These are phyloP conservation scores for Lucilia cuprina DNA, from an alignment of 1,140 invertebrate genomes.

Conservation along the genomic window DNA sequence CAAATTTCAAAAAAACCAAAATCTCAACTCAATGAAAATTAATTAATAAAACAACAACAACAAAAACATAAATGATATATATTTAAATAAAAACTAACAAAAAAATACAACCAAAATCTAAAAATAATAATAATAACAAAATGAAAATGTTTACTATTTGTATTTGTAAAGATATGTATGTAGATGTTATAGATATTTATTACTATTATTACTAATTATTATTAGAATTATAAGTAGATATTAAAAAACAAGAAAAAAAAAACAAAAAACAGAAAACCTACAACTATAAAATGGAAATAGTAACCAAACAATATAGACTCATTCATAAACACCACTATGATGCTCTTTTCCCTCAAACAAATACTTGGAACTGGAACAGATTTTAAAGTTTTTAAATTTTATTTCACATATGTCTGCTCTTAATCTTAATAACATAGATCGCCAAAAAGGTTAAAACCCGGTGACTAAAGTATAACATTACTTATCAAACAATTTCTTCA, in stretches of 20 bases:
- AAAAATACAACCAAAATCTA: not conserved
- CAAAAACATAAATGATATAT: too few species aligned
- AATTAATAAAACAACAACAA: not conserved
- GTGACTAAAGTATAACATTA: too few species aligned
- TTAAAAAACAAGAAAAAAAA: slow-evolving; percentile 1
- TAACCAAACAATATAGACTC: too few species aligned
- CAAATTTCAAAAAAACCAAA: not conserved
- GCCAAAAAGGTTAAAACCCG: too few species aligned
- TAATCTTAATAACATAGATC: too few species aligned
- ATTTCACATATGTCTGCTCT: too few species aligned
- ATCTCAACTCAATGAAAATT: slow-evolving; percentile 20
- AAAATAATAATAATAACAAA: not conserved
- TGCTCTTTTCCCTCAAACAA: too few species aligned
- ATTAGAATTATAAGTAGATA: slow-evolving; percentile 26
- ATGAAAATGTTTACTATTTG: slow-evolving; percentile 28
- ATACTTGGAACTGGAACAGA: too few species aligned
- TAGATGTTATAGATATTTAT: slow-evolving; percentile 34
- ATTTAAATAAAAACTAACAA: not conserved
- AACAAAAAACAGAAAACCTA: not conserved
- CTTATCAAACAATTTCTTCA: too few species aligned
- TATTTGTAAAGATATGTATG: slow-evolving; percentile 34
- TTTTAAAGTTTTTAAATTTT: too few species aligned
- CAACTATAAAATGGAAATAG: too few species aligned
- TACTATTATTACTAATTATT: slow-evolving; percentile 16
- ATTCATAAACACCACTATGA: too few species aligned